A percentile compares a stretch with the other conserved stretches of the same genome.
Evolutionary conservation across 2,888 invertebrate species (phyloP).

Genomic region (Liposcelis brunnea): DNA sequence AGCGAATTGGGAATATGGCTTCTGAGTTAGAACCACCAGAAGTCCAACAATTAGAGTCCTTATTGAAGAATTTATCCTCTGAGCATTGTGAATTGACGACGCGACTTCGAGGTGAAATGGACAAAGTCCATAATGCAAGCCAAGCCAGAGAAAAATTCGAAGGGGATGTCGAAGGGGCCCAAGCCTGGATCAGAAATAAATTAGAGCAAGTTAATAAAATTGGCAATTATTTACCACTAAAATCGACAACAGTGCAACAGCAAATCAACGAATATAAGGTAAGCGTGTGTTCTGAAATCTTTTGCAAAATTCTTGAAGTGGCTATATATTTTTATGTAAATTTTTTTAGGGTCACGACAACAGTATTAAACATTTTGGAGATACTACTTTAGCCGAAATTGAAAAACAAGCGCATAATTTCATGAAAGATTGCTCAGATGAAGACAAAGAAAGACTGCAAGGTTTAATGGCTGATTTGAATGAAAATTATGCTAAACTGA

Average conservation of each 20-base stretch:
- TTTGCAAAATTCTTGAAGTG: background rate
- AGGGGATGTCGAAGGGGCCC: conserved; percentile 57
- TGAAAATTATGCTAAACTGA: conserved; percentile 14
- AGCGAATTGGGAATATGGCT: conserved; percentile 66
- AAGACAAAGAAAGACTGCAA: conserved; percentile 24
- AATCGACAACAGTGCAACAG: conserved; percentile 59
- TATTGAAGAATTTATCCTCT: conserved; percentile 48
- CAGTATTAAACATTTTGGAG: conserved; percentile 61
- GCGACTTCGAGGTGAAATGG: conserved; percentile 54
- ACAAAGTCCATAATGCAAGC: conserved; percentile 34
- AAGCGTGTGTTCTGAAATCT: background rate
- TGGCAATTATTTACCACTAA: conserved; percentile 60
- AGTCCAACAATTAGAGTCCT: conserved; percentile 57
- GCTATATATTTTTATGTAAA: conserved; percentile 1
- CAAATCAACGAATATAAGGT: conserved; percentile 15
- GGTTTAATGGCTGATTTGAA: conserved; percentile 16
- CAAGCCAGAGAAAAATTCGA: conserved; percentile 34
- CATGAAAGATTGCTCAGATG: conserved; percentile 65
- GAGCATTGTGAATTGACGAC: conserved; percentile 60
- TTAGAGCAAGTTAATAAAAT: conserved; percentile 43
- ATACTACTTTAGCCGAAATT: conserved; percentile 54
- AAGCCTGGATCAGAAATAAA: conserved; percentile 53
- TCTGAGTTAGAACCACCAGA: conserved; percentile 73
- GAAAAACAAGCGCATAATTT: conserved; percentile 57
- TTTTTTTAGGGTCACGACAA: conserved; percentile 40